Conservation (phyloP, 2,797 vertebrate genomes). For the Channa striata region DNA sequence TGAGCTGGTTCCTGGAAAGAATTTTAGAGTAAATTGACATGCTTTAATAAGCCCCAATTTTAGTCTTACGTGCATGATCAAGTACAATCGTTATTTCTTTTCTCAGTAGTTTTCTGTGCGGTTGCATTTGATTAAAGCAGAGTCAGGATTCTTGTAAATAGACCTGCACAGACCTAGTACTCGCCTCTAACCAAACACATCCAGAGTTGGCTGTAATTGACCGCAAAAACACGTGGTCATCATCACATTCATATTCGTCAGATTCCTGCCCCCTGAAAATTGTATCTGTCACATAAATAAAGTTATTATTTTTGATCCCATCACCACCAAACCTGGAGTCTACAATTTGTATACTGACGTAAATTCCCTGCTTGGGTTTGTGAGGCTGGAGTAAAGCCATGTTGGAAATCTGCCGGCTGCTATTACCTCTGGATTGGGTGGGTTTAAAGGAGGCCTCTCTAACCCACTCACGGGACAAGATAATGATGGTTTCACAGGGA, state of each 20-base stretch:
- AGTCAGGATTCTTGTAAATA: slow-evolving; percentile 16
- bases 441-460: slow-evolving; percentile 47
- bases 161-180: slow-evolving; percentile 5
- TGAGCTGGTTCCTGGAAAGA: slow-evolving; percentile 11
- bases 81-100: neutral
- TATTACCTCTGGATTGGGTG: slow-evolving; percentile 66
- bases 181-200: neutral
- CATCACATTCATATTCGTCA: slow-evolving; percentile 14
- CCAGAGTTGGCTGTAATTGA: slow-evolving; percentile 25
- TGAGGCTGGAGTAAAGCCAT: slow-evolving; percentile 44
- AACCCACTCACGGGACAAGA: slow-evolving; percentile 56
- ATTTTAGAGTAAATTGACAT: slow-evolving; percentile 6
- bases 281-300: slow-evolving; percentile 43
- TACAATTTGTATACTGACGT: slow-evolving; percentile 48
- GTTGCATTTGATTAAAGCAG: slow-evolving; percentile 24
- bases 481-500: slow-evolving; percentile 65
- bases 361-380: slow-evolving; percentile 57
- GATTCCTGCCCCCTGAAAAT: slow-evolving; percentile 25
- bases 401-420: slow-evolving; percentile 50
- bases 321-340: slow-evolving; percentile 27
- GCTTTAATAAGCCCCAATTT: slow-evolving; percentile 21
- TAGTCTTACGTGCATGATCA: neutral
- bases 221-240: slow-evolving; percentile 37
- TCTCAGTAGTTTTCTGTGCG: neutral
- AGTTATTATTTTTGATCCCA: slow-evolving; percentile 41